phyloP scores from a whole-genome alignment of 2,797 vertebrate species.

The Leptoclinus maculatus region DNA sequence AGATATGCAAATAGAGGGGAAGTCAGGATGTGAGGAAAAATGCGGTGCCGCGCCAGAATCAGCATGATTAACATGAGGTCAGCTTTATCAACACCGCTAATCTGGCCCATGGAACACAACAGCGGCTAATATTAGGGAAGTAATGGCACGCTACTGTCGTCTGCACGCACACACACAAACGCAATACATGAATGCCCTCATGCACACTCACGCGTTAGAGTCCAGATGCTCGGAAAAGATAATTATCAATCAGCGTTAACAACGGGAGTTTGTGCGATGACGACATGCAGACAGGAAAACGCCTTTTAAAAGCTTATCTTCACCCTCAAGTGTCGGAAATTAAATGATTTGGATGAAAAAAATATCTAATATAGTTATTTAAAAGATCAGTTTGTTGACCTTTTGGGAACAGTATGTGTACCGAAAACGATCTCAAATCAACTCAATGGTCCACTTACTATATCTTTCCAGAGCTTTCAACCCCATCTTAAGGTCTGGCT shows the following conservation, averaged over 20 bases:
- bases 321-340: background rate
- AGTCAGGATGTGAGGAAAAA: constrained; percentile 50
- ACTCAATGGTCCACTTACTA: background rate
- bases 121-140: constrained; percentile 46
- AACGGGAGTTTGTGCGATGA: constrained; percentile 13
- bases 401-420: background rate
- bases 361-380: background rate
- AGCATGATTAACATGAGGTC: constrained; percentile 69
- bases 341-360: background rate
- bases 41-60: constrained; percentile 47
- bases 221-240: constrained; percentile 43
- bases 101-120: constrained; percentile 61
- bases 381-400: background rate
- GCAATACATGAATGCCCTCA: constrained; percentile 14
- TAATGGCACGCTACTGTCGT: constrained; percentile 63
- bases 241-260: constrained; percentile 71
- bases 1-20: constrained; percentile 51
- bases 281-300: background rate
- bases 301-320: background rate
- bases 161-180: constrained; percentile 34
- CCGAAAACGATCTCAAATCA: background rate
- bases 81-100: constrained; percentile 65
- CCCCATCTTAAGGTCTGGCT: background rate
- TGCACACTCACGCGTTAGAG: constrained; percentile 25
- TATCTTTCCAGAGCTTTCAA: background rate